Evolutionary conservation across 2,888 invertebrate genomes (phyloP).

Genomic region (Pseudoips prasinana): DNA sequence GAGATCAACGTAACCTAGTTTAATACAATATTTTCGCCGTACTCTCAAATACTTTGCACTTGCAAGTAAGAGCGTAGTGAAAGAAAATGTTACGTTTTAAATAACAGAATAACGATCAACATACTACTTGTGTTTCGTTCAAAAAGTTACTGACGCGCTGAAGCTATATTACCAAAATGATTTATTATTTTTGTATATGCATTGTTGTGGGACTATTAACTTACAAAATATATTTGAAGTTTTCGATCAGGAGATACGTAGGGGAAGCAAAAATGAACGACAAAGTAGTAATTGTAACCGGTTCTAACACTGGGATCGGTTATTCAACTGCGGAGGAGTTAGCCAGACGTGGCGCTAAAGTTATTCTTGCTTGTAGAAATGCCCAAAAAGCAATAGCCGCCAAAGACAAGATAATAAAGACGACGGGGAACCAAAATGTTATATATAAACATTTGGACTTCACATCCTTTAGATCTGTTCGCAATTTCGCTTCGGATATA

Average conservation of each 20-base stretch:
- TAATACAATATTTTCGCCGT: too few relatives aligned
- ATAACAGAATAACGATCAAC: too few relatives aligned
- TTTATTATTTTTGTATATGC: too few relatives aligned
- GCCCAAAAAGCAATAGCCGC: slow-evolving; percentile 42
- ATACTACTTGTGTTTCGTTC: too few relatives aligned
- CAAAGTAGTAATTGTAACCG: slow-evolving; percentile 58
- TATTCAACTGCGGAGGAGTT: slow-evolving; percentile 53
- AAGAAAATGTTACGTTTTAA: too few relatives aligned
- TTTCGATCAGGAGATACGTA: slow-evolving; percentile 17
- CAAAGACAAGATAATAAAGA: slow-evolving; percentile 83
- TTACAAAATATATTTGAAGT: slow-evolving; percentile 32
- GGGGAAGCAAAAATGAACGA: slow-evolving; percentile 31
- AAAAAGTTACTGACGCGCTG: too few relatives aligned
- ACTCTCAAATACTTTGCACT: too few relatives aligned
- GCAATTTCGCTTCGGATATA: slow-evolving; percentile 89
- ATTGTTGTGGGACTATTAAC: slow-evolving; percentile 9
- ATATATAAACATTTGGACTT: slow-evolving; percentile 86
- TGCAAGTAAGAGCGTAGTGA: too few relatives aligned
- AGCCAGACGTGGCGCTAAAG: slow-evolving; percentile 72
- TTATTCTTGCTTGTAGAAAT: slow-evolving; percentile 79
- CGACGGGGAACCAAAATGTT: slow-evolving; percentile 85
- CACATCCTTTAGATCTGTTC: slow-evolving; percentile 86
- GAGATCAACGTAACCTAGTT: too few relatives aligned
- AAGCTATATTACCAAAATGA: too few relatives aligned
- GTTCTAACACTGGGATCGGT: slow-evolving; percentile 56